Percentiles rank a stretch among this genome's conserved stretches.
Conservation (phyloP, 2,797 vertebrate species). For the Cynodonichthys magdalenae region DNA sequence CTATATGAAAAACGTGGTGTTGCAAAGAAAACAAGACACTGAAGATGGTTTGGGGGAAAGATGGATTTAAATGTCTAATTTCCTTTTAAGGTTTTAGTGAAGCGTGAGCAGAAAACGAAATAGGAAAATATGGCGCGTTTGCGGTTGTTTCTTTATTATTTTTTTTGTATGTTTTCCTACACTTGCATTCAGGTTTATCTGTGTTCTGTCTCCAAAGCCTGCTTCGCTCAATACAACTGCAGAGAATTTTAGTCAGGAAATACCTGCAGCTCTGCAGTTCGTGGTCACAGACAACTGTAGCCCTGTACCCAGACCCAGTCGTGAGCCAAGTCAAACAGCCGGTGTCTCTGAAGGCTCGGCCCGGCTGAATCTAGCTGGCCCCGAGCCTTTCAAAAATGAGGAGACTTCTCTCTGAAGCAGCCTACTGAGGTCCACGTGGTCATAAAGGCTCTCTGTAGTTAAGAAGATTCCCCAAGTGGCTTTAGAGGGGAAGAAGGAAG, state of each 20-base stretch:
- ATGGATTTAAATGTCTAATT: conserved; percentile 58
- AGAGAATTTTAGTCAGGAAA: conserved; percentile 88
- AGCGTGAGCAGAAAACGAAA: conserved; percentile 31
- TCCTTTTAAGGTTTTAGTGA: conserved; percentile 47
- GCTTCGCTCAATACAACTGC: conserved; percentile 53
- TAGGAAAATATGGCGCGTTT: conserved; percentile 15
- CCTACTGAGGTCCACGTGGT: conserved; percentile 80
- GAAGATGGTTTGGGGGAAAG: conserved; percentile 31
- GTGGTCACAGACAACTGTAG: conserved; percentile 87
- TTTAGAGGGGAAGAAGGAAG: conserved; percentile 75
- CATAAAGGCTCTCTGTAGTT: conserved; percentile 90
- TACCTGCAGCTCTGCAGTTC: conserved; percentile 87
- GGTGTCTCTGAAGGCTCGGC: conserved; percentile 87
- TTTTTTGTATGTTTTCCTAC: conserved; percentile 33
- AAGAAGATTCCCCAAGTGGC: conserved; percentile 82
- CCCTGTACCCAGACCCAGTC: conserved; percentile 84
- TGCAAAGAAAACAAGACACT: conserved; percentile 29
- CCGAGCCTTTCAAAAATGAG: conserved; percentile 83
- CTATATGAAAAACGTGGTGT: conserved; percentile 25
- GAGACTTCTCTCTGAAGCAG: conserved; percentile 84
- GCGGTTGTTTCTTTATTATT: conserved; percentile 17
- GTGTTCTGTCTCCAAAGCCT: conserved; percentile 43
- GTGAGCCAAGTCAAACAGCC: conserved; percentile 94
- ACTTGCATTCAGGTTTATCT: conserved; percentile 31
- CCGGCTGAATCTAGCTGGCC: conserved; percentile 85